These are phyloP conservation scores for Heliconius hewitsoni DNA, from an alignment of 1,140 invertebrate species.

Conservation along the genomic window DNA sequence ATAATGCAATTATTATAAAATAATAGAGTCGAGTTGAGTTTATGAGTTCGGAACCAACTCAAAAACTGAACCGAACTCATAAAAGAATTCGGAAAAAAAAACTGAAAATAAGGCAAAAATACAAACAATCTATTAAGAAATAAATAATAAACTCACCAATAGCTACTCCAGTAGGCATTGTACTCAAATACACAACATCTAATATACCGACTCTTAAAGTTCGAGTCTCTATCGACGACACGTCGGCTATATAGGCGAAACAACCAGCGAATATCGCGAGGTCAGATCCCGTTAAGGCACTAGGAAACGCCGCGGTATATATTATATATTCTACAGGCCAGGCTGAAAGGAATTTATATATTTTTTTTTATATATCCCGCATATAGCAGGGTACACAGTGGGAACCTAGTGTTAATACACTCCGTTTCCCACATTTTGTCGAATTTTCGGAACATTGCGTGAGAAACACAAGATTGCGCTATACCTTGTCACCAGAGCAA, in stretches of 20 bases:
- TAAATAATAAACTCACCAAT: conserved; percentile 75
- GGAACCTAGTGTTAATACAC: too few species aligned
- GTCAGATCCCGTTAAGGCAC: conserved; percentile 87
- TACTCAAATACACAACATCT: conserved; percentile 87
- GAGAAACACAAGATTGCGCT: too few species aligned
- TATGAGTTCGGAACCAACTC: too few species aligned
- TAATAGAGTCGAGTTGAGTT: too few species aligned
- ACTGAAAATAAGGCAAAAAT: not conserved
- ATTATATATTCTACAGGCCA: conserved; percentile 89
- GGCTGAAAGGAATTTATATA: conserved; percentile 48
- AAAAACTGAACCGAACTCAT: too few species aligned
- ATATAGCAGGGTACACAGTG: not conserved
- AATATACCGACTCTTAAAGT: conserved; percentile 88
- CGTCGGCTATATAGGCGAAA: conserved; percentile 88
- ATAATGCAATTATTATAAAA: too few species aligned
- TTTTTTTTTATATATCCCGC: not conserved
- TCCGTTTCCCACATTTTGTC: too few species aligned
- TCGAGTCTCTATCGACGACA: conserved; percentile 83
- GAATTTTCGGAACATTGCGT: too few species aligned
- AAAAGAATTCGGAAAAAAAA: not conserved
- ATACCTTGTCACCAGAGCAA: too few species aligned
- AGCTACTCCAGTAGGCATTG: conserved; percentile 88
- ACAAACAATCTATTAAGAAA: not conserved
- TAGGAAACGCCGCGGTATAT: conserved; percentile 87
- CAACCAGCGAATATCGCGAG: conserved; percentile 88